phyloP scores from a whole-genome alignment of 2,888 invertebrate species.

The Gastrophysa polygoni region DNA sequence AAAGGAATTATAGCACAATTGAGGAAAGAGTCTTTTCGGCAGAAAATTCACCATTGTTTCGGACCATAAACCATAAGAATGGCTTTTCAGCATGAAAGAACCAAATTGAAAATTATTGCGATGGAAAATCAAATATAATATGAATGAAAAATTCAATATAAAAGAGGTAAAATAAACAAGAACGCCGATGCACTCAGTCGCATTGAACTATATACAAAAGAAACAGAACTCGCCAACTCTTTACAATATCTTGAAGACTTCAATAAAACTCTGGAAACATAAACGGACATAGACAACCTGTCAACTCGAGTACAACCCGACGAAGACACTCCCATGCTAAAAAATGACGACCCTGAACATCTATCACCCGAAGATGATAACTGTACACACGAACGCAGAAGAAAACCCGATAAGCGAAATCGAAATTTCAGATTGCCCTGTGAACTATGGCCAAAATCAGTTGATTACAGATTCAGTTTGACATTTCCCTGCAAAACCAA shows the following conservation, averaged over 20 bases:
- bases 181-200: conserved; percentile 15
- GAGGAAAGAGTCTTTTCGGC: conserved; percentile 29
- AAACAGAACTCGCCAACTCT: neutral
- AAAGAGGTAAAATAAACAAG: conserved; percentile 9
- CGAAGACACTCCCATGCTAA: neutral
- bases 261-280: neutral
- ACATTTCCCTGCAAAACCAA: neutral
- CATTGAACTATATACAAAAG: conserved; percentile 9
- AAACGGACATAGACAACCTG: neutral
- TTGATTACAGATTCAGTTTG: neutral
- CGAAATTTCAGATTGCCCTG: neutral
- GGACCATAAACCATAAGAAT: conserved; percentile 31
- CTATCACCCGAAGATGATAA: neutral
- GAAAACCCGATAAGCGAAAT: neutral
- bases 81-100: conserved; percentile 26
- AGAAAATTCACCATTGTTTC: conserved; percentile 25
- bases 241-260: neutral
- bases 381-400: neutral
- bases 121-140: conserved; percentile 18
- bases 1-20: conserved; percentile 28
- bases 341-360: neutral
- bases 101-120: conserved; percentile 19
- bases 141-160: conserved; percentile 12
- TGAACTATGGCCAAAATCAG: neutral
- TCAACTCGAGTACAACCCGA: neutral